Evolutionary conservation across 2,888 invertebrate species (phyloP), one percentile per base, ranked within the genome.

Genomic region (Tipula vernalis): DNA sequence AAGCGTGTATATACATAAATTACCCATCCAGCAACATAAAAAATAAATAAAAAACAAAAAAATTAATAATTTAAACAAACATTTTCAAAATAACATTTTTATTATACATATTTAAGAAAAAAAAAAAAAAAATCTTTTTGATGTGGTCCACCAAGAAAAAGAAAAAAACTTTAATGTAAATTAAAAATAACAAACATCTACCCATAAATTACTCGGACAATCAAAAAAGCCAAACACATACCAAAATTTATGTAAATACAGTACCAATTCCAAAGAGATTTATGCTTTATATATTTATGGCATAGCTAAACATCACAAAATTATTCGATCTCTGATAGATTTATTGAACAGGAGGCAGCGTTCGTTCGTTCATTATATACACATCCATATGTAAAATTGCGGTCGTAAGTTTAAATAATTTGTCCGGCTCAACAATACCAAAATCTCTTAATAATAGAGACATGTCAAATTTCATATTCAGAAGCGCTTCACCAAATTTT

Each of bases 1-100:
- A 28, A 28, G 28, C 28, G 28, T 28, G 28, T n/a, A n/a, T 15
- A 51, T 8, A 51, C 8, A 51, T 51, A 51, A 51, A 51, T 18
- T 15, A 15, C 12, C 71, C 71, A 71, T 71, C 18, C 71, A 71
- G 71, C 71, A 71, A 28, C 71, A 71, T 71, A 28, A 28, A 71
- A 71, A 71, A 71, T 8, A 10, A 39, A 39, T 39, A 3, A 39
- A 71, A 71, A n/a, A n/a, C n/a, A 71, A 71, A 51, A 51, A 57
- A 71, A 71, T 71, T 71, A 71, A 71, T 71, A 71, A 71, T 71
- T 71, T 71, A 71, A 71, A 71, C 71, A 71, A 71, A 71, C 71
- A 71, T 18, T 71, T 71, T 57, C 51, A 57, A 57, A 57, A 15
- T 57, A 57, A 57, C 51, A 57, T 57, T 57, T 71, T 71, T 71